Conservation (phyloP, 2,113 vertebrate genomes). For the Pseudopipra pipra region DNA sequence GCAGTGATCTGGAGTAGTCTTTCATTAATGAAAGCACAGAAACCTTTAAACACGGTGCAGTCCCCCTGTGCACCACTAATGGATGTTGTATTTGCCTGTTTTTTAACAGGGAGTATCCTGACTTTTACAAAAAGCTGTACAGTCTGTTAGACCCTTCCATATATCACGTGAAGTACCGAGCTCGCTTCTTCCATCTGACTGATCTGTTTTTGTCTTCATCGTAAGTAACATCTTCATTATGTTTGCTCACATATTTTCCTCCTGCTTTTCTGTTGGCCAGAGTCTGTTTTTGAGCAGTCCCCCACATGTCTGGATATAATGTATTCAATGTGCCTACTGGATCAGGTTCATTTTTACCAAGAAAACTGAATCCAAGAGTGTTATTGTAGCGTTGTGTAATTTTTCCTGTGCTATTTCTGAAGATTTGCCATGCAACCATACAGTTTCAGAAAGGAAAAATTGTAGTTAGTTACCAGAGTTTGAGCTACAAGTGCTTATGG, state of each 20-base stretch:
- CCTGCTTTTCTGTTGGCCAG: neutral
- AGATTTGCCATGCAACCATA: neutral
- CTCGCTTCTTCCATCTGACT: conserved; percentile 89
- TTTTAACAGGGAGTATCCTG: conserved; percentile 87
- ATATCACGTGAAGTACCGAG: conserved; percentile 91
- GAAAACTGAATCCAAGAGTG: neutral
- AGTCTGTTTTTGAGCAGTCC: neutral
- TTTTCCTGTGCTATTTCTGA: neutral
- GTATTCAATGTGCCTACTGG: neutral
- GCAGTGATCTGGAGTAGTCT: neutral
- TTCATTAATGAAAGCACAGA: neutral
- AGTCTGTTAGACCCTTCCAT: conserved; percentile 88
- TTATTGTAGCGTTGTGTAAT: neutral
- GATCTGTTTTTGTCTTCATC: conserved; percentile 93
- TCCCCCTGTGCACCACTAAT: neutral
- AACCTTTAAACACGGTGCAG: neutral
- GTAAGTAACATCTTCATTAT: conserved; percentile 71
- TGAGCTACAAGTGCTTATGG: neutral
- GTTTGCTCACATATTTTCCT: neutral
- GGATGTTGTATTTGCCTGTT: neutral
- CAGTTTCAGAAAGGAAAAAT: neutral
- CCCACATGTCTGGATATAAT: neutral
- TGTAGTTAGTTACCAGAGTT: neutral
- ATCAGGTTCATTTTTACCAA: neutral
- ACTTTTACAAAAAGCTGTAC: conserved; percentile 95